These are phyloP conservation scores for Cygnus olor DNA, from an alignment of 2,797 vertebrate species.

Conservation along the genomic window DNA sequence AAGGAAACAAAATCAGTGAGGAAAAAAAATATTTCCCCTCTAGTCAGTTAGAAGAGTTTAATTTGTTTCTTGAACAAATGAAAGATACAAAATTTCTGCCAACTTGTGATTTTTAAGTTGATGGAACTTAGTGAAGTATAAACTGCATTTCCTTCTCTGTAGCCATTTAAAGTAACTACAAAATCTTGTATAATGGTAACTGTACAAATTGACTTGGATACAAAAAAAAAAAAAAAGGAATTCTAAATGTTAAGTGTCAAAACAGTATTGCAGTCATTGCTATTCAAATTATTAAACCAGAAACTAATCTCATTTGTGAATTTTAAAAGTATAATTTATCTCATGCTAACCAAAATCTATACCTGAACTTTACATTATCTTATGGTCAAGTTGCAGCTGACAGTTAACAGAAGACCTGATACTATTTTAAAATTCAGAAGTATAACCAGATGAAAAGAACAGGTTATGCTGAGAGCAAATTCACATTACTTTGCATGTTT, in stretches of 20 bases:
- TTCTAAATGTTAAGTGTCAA: background rate
- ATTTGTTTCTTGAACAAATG: background rate
- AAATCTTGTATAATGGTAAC: background rate
- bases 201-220: background rate
- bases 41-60: background rate
- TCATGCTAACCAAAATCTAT: background rate
- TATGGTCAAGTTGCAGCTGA: background rate
- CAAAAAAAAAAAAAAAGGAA: background rate
- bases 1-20: background rate
- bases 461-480: background rate
- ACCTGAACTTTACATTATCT: background rate
- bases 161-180: background rate
- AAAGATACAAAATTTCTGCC: background rate
- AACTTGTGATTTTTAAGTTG: background rate
- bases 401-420: background rate
- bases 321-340: background rate
- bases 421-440: background rate
- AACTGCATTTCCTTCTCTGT: background rate
- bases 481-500: background rate
- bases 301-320: background rate
- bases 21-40: background rate
- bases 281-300: background rate
- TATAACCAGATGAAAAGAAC: background rate
- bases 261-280: background rate
- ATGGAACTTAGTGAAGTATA: background rate